Evolutionary conservation across 2,113 vertebrate genomes (phyloP), one percentile per base, ranked within the genome.

Genomic region (Poeciliopsis prolifica): DNA sequence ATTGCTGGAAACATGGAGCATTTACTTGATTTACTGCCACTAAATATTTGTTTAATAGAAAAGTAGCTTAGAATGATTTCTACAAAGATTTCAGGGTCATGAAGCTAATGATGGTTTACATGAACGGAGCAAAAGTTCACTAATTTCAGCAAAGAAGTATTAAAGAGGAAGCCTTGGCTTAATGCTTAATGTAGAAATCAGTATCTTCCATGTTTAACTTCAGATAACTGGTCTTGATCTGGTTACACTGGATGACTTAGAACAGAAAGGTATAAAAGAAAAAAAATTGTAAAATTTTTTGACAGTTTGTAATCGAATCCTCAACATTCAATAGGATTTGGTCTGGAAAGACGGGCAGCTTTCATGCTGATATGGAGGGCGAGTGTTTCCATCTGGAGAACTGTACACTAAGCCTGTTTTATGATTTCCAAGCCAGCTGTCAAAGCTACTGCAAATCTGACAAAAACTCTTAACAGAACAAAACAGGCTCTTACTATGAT

Each of bases 1-100:
- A 75, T 62, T 51, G 42, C 24, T 35, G 60, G 44, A 40, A 78
- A 63, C 72, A 65, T 51, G 76, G 65, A 83, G 85, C 67, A 77
- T 77, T 65, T n/a, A 68, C 1, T 24, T 72, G 61, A 73, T 65
- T 79, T 30, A 82, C 61, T 19, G 30, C 31, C 48, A 35, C 48
- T 54, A 64, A 60, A 69, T 54, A 72, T 22, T 4, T 24, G 44
- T 44, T 74, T 74, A 0, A 0, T 42, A 65, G 69, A 63, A 77
- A 81, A 63, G 30, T 31, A 5, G 29, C 60, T 51, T 17, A 42
- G 66, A 69, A 66, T 66, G 72, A 72, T n/a, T 54, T 54, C 48
- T 22, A 7, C 19, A 54, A 65, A 65, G 54, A 54, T 26, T 48
- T 66, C 51, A 72, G 69, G 37, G 68, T 58, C 74, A 66, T 58